These are phyloP conservation scores for Melanostoma mellinum DNA, from an alignment of 2,888 invertebrate genomes.

Conservation along the genomic window DNA sequence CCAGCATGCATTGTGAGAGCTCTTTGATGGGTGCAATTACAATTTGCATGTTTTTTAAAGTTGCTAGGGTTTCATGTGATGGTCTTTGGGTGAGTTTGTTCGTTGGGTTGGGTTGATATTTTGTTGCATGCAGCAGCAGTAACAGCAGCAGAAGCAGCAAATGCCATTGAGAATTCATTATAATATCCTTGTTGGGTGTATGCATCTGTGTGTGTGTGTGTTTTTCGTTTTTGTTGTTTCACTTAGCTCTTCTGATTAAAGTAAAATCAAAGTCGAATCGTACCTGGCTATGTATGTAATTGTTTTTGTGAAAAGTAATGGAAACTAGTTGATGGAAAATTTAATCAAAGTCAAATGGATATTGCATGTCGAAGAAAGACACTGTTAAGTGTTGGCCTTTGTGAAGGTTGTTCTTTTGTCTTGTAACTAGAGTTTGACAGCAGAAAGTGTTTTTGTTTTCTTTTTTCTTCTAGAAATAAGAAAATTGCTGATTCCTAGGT, in stretches of 20 bases:
- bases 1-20: conserved; percentile 28
- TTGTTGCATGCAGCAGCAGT: conserved; percentile 54
- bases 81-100: conserved; percentile 4
- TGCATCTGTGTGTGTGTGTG: not conserved
- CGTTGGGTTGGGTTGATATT: conserved; percentile 21
- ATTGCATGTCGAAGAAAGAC: conserved; percentile 57
- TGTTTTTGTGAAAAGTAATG: conserved; percentile 37
- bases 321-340: conserved; percentile 66
- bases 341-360: conserved; percentile 68
- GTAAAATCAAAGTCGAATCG: conserved; percentile 65
- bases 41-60: conserved; percentile 64
- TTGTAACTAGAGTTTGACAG: not conserved
- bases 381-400: conserved; percentile 59
- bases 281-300: conserved; percentile 50
- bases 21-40: conserved; percentile 43
- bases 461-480: not conserved
- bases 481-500: too few relatives aligned
- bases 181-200: conserved; percentile 55
- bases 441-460: not conserved
- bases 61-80: conserved; percentile 40
- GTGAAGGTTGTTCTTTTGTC: conserved; percentile 32
- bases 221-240: not conserved
- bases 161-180: conserved; percentile 69
- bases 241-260: conserved; percentile 30
- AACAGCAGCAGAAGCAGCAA: conserved; percentile 9